These are phyloP conservation scores for Coelopa frigida DNA, from an alignment of 1,140 invertebrate genomes.

Conservation along the genomic window DNA sequence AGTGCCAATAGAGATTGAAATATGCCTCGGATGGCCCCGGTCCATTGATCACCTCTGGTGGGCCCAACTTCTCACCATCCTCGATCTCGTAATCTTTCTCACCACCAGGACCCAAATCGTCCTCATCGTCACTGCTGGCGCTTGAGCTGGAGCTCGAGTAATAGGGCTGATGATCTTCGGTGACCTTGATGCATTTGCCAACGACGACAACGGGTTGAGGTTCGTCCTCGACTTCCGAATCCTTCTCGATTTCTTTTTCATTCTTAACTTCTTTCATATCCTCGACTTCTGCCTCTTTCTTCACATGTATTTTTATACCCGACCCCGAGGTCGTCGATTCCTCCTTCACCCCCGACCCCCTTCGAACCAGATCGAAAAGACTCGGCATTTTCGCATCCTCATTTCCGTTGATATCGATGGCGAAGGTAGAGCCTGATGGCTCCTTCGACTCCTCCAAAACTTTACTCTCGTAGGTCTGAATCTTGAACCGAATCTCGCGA, in stretches of 20 bases:
- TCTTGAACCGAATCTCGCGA: slow-evolving; percentile 39
- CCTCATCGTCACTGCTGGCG: slow-evolving; percentile 41
- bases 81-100: slow-evolving; percentile 39
- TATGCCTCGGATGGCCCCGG: slow-evolving; percentile 42
- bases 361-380: slow-evolving; percentile 61
- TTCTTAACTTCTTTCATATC: too few species aligned
- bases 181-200: slow-evolving; percentile 37
- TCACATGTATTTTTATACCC: too few species aligned
- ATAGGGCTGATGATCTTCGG: slow-evolving; percentile 27
- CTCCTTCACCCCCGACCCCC: too few species aligned
- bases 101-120: slow-evolving; percentile 15
- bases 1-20: slow-evolving; percentile 43
- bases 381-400: slow-evolving; percentile 49
- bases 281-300: too few species aligned
- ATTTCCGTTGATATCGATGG: slow-evolving; percentile 13
- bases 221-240: slow-evolving; percentile 21
- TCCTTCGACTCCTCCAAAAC: slow-evolving; percentile 14
- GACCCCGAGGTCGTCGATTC: too few species aligned
- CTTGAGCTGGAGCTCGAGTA: slow-evolving; percentile 38
- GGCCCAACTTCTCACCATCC: slow-evolving; percentile 41
- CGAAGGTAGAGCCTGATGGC: background rate
- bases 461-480: slow-evolving; percentile 41
- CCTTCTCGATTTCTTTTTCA: slow-evolving; percentile 20
- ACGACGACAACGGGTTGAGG: slow-evolving; percentile 32
- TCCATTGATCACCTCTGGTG: slow-evolving; percentile 39